These are phyloP conservation scores for Cenopis cana DNA, from an alignment of 2,888 invertebrate species.

Conservation along the genomic window DNA sequence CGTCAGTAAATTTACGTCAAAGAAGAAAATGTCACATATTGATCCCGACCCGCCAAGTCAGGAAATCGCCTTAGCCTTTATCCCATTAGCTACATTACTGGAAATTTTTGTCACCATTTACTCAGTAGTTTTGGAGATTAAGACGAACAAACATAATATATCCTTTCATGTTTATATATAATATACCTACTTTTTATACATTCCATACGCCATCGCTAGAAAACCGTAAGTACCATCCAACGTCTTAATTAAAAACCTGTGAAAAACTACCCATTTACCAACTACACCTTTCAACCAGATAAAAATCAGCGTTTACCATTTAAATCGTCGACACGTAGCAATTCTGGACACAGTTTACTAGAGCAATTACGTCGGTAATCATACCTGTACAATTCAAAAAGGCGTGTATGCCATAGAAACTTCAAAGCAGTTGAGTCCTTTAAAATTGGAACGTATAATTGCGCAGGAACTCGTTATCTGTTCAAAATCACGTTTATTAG, in stretches of 20 bases:
- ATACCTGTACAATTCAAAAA: not conserved
- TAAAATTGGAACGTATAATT: conserved; percentile 16
- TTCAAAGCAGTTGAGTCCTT: not conserved
- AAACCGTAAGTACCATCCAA: not conserved
- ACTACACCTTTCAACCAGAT: conserved; percentile 21
- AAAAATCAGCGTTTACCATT: conserved; percentile 34
- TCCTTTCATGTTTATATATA: too few relatives aligned
- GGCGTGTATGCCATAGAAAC: not conserved
- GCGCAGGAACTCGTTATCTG: conserved; percentile 25
- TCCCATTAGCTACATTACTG: too few relatives aligned
- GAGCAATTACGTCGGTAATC: conserved; percentile 31
- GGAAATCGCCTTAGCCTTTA: too few relatives aligned
- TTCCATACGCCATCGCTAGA: too few relatives aligned
- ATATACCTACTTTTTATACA: too few relatives aligned
- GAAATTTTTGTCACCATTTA: too few relatives aligned
- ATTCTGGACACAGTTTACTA: conserved; percentile 27
- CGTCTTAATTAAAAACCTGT: not conserved
- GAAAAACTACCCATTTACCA: conserved; percentile 1
- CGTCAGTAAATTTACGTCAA: too few relatives aligned
- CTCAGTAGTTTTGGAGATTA: too few relatives aligned
- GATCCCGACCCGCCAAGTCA: too few relatives aligned
- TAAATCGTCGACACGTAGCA: conserved; percentile 25
- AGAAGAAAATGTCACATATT: too few relatives aligned
- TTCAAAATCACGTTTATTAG: conserved; percentile 38
- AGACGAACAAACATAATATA: too few relatives aligned